Percentiles rank a stretch among this genome's conserved stretches.
Conservation (phyloP, 1,140 invertebrate species). For the Rhagoletis pomonella region DNA sequence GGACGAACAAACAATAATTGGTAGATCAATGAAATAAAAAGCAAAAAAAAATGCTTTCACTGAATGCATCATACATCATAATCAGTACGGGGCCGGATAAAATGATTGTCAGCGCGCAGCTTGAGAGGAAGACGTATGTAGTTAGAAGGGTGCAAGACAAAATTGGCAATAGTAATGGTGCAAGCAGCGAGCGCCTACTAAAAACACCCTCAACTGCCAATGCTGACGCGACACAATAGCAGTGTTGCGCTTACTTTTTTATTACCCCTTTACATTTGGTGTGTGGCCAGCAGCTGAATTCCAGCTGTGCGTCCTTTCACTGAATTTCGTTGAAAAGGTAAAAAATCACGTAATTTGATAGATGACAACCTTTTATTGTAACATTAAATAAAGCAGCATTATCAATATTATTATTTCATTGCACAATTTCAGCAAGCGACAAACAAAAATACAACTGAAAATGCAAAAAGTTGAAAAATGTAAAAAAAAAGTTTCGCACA, state of each 20-base stretch:
- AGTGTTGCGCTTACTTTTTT: background rate
- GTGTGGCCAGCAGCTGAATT: slow-evolving; percentile 64
- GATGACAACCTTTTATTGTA: slow-evolving; percentile 43
- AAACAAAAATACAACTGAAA: background rate
- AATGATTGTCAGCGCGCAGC: slow-evolving; percentile 43
- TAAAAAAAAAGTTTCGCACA: slow-evolving; percentile 62
- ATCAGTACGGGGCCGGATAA: slow-evolving; percentile 59
- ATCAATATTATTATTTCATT: slow-evolving; percentile 50
- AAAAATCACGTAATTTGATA: slow-evolving; percentile 49
- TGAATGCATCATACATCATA: slow-evolving; percentile 68
- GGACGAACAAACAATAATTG: slow-evolving; percentile 10
- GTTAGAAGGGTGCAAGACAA: background rate
- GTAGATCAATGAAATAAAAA: slow-evolving; percentile 33
- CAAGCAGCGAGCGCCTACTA: background rate
- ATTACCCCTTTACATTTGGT: background rate
- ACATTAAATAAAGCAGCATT: slow-evolving; percentile 46
- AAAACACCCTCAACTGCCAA: slow-evolving; percentile 28
- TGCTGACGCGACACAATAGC: background rate
- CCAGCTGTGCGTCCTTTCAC: slow-evolving; percentile 72
- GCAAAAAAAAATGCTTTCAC: slow-evolving; percentile 47
- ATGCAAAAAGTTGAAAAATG: background rate
- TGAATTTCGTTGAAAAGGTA: slow-evolving; percentile 51
- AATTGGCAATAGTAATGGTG: background rate
- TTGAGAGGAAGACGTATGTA: background rate
- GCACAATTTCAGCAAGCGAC: background rate